Conservation (phyloP, 2,888 invertebrate species). For the Drosophila demipolita region DNA sequence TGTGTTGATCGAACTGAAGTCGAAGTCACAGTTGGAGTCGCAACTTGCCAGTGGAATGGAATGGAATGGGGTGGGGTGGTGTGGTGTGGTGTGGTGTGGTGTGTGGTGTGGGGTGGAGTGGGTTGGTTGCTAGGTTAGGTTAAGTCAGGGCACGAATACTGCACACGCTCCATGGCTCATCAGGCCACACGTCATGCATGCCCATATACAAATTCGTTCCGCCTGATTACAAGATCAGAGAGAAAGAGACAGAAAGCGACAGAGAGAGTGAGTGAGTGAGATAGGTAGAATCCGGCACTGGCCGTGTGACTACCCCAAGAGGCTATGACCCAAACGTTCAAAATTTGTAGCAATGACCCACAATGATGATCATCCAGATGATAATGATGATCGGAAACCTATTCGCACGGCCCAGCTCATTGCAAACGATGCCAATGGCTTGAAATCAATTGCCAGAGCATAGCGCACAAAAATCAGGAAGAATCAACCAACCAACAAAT, state of each 20-base stretch:
- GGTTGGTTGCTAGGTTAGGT: slow-evolving; percentile 38
- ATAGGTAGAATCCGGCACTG: slow-evolving; percentile 12
- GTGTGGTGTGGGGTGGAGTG: background rate
- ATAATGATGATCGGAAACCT: slow-evolving; percentile 69
- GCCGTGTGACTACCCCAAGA: slow-evolving; percentile 73
- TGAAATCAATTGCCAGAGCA: slow-evolving; percentile 78
- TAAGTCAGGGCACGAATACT: slow-evolving; percentile 56
- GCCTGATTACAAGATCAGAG: slow-evolving; percentile 78
- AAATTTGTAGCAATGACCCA: slow-evolving; percentile 81
- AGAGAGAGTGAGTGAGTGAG: background rate
- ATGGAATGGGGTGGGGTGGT: background rate
- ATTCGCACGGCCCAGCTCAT: slow-evolving; percentile 76
- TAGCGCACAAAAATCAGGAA: slow-evolving; percentile 42
- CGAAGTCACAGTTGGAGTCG: slow-evolving; percentile 29
- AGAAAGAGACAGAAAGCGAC: slow-evolving; percentile 6
- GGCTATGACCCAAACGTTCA: slow-evolving; percentile 81
- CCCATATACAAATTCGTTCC: slow-evolving; percentile 81
- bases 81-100: background rate
- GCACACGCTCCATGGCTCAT: slow-evolving; percentile 71
- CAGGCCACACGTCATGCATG: slow-evolving; percentile 82
- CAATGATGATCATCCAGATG: slow-evolving; percentile 44
- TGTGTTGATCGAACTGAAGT: slow-evolving; percentile 58
- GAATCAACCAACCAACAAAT: background rate
- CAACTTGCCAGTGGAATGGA: slow-evolving; percentile 10
- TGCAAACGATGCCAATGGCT: slow-evolving; percentile 80